phyloP scores from a whole-genome alignment of 2,797 vertebrate genomes.

The Florisuga fusca region DNA sequence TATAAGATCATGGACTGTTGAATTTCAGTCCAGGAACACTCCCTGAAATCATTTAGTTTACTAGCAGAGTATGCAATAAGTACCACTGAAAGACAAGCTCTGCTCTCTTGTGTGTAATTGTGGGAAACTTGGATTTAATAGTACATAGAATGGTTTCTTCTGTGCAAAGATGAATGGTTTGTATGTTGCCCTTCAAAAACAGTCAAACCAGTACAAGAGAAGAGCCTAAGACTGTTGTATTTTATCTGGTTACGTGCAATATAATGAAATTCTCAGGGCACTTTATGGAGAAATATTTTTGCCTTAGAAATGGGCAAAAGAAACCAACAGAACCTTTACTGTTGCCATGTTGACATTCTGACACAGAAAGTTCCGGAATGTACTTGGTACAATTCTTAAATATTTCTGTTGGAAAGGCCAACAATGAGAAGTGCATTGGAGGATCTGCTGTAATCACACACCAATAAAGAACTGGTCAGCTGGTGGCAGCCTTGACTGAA shows the following conservation, averaged over 20 bases:
- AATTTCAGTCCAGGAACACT: neutral
- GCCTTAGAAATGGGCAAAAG: neutral
- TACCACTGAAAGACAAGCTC: neutral
- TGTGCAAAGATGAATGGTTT: neutral
- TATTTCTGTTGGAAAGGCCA: neutral
- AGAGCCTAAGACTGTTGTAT: neutral
- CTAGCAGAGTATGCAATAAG: neutral
- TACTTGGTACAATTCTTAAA: neutral
- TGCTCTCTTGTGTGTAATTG: neutral
- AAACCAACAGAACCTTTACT: neutral
- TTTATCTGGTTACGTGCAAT: neutral
- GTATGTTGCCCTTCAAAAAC: neutral
- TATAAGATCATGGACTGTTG: neutral
- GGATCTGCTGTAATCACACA: neutral
- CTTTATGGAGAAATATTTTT: neutral
- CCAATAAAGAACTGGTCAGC: neutral
- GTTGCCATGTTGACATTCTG: neutral
- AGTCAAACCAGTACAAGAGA: accelerated
- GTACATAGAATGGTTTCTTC: neutral
- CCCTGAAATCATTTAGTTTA: neutral
- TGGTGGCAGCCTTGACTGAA: neutral
- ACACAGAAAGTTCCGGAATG: neutral
- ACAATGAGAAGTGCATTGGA: neutral
- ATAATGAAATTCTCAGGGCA: neutral
- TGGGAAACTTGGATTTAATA: neutral